Conservation (phyloP, 2,888 invertebrate genomes). For the Pyrrhia umbra region DNA sequence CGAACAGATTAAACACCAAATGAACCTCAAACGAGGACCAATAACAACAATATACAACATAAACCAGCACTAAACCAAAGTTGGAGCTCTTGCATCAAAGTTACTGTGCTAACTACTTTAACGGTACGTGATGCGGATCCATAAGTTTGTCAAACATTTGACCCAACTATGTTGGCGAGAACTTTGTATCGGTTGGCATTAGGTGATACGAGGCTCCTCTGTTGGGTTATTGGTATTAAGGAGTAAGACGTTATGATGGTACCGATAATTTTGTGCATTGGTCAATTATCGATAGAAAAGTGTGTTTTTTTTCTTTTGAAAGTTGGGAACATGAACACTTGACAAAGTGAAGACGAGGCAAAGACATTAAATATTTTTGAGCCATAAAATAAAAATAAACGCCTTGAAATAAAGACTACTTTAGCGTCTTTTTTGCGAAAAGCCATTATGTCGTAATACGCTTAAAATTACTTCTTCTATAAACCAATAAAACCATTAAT, state of each 20-base stretch:
- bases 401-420: no score
- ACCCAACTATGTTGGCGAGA: slow-evolving; percentile 3
- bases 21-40: slow-evolving; percentile 29
- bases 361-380: no score
- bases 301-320: no score
- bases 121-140: slow-evolving; percentile 47
- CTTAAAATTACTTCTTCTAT: not conserved
- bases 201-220: no score
- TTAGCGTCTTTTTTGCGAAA: no score
- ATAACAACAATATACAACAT: slow-evolving; percentile 36
- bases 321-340: no score
- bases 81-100: slow-evolving; percentile 45
- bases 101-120: slow-evolving; percentile 48
- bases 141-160: slow-evolving; percentile 43
- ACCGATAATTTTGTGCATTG: not conserved
- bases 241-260: not conserved
- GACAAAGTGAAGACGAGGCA: no score
- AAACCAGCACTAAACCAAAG: slow-evolving; percentile 48
- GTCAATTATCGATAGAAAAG: not conserved
- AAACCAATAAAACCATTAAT: not conserved
- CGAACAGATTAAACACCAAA: slow-evolving; percentile 45
- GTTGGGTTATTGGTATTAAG: not conserved
- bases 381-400: no score
- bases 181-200: slow-evolving; percentile 17
- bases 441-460: no score